These are phyloP conservation scores for Orientallactaga sibirica DNA, from an alignment of 2,797 vertebrate genomes.

Conservation along the genomic window DNA sequence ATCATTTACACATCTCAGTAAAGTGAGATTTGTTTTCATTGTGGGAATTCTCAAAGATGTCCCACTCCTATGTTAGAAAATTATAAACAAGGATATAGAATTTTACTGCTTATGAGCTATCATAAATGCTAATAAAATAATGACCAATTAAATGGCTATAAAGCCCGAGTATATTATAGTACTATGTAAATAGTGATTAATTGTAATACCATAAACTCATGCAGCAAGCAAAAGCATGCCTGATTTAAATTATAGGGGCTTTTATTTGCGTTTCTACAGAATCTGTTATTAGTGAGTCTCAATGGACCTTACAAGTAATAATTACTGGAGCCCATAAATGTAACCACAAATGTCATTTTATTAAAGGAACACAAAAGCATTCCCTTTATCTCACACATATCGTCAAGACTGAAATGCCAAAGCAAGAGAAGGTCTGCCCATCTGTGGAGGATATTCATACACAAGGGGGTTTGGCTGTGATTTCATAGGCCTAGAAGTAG, in stretches of 20 bases:
- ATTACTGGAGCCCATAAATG: constrained; percentile 72
- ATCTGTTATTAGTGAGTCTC: constrained; percentile 74
- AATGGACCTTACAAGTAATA: constrained; percentile 66
- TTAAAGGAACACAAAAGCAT: constrained; percentile 59
- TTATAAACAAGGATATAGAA: constrained; percentile 63
- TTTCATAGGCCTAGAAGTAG: neutral
- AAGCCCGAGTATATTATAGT: constrained; percentile 63
- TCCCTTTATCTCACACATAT: constrained; percentile 20
- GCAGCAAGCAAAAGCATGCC: constrained; percentile 65
- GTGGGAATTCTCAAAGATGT: constrained; percentile 46
- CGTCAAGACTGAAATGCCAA: neutral
- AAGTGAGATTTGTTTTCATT: constrained; percentile 39
- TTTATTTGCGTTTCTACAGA: constrained; percentile 74
- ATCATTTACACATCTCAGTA: constrained; percentile 36
- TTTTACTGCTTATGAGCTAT: constrained; percentile 54
- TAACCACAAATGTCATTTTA: constrained; percentile 62
- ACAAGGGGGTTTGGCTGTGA: neutral
- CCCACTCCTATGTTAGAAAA: constrained; percentile 44
- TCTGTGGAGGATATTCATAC: neutral
- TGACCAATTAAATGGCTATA: constrained; percentile 69
- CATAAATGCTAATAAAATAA: constrained; percentile 73
- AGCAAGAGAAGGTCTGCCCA: neutral
- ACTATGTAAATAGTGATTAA: constrained; percentile 75
- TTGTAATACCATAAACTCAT: constrained; percentile 67
- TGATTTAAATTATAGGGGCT: constrained; percentile 65